Evolutionary conservation across 2,797 vertebrate species (phyloP).

Genomic region (Dendrocincla fuliginosa): DNA sequence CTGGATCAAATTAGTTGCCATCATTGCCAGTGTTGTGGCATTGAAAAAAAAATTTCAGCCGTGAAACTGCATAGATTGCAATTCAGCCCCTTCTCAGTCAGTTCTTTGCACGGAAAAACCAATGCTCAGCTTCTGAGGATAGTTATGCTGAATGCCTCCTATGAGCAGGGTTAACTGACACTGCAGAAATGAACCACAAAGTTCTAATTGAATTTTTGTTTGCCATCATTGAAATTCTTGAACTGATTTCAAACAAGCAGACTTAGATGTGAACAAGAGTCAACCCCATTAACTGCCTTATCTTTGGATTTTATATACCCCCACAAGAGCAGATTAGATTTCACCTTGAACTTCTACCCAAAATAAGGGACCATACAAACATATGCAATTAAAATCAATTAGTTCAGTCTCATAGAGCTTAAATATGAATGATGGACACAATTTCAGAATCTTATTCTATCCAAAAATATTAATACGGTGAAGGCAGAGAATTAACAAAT

Average conservation of each 20-base stretch:
- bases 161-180: neutral
- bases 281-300: conserved; percentile 59
- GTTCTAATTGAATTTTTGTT: neutral
- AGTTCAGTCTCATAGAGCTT: neutral
- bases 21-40: neutral
- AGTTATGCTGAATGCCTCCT: neutral
- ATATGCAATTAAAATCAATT: neutral
- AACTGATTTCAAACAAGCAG: neutral
- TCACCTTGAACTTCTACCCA: conserved; percentile 27
- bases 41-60: neutral
- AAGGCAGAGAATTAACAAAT: neutral
- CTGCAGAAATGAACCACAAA: neutral
- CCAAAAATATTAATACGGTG: neutral
- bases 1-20: neutral
- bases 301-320: neutral
- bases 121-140: neutral
- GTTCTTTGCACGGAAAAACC: neutral
- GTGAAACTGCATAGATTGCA: neutral
- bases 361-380: neutral
- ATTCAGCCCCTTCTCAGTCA: neutral
- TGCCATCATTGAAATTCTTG: neutral
- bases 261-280: neutral
- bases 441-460: neutral
- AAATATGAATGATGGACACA: neutral
- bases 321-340: conserved; percentile 30